Evolutionary conservation across 1,140 invertebrate species (phyloP), one percentile per base, ranked within the genome.

Genomic region (Apis florea): DNA sequence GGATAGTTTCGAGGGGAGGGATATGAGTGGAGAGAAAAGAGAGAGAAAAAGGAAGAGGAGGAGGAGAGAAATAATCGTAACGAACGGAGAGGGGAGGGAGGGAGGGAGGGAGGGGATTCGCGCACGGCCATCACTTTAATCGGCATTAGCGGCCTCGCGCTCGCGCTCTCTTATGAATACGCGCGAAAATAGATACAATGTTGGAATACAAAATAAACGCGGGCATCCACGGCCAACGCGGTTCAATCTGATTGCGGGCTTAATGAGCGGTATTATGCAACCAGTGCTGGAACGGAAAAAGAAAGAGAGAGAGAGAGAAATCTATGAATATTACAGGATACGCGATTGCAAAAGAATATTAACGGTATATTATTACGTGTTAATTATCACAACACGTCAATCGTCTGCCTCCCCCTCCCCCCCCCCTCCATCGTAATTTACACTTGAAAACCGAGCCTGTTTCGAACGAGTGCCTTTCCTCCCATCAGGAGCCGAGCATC

Each of bases 261-360:
- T 86, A 85, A 86, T 78, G 81, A 86, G 85, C 79, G 79, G 64
- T 85, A 86, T 86, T 86, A 85, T 85, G 83, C 79, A 86, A 85
- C 84, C 85, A 85, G 83, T 47, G 66, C 61, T 85, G 83, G 85
- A 85, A 79, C 85, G 79, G 54, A 74, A 58, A 40, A 40, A 40
- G 31, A 40, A 40, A 40, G 31, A 40, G 0, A 40, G 31, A 40
- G 6, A 40, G 31, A 40, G 6, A 31, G 31, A 31, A 40, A 61
- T 70, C 51, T 83, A 82, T 69, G 70, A 86, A 82, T 79, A 85
- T 85, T 82, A 63, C 79, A 69, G 69, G 79, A 82, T 68, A 73
- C 64, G 79, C 73, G 70, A 85, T 85, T 68, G 85, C 70, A 66
- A 67, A 76, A 79, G 83, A 78, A 83, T 82, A 86, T 85, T 86